Evolutionary conservation across 2,888 invertebrate genomes (phyloP).

Genomic region (Dexiosoma caninum): DNA sequence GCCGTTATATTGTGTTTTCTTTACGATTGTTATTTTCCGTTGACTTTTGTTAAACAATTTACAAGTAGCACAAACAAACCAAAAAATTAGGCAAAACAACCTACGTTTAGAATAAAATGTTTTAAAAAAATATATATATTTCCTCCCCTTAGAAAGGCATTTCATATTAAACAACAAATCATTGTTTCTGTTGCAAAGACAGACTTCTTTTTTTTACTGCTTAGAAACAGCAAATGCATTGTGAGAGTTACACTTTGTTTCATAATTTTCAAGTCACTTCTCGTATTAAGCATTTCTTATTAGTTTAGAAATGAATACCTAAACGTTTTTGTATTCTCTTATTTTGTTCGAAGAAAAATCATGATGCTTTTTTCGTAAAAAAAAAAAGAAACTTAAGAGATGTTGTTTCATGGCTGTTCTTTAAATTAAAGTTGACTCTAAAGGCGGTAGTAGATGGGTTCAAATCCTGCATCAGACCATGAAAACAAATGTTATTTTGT

Average conservation of each 20-base stretch:
- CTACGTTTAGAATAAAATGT: constrained; percentile 3
- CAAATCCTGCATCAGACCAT: too few relatives aligned
- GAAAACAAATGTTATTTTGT: too few relatives aligned
- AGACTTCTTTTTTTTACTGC: not conserved
- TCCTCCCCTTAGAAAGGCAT: constrained; percentile 40
- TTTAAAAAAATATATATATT: constrained; percentile 33
- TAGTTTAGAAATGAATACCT: too few relatives aligned
- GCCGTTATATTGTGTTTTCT: constrained; percentile 37
- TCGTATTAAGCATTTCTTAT: too few relatives aligned
- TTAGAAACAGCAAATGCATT: not conserved
- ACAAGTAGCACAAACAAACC: not conserved
- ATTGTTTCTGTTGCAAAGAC: constrained; percentile 11
- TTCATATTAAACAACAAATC: constrained; percentile 30
- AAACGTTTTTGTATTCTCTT: too few relatives aligned
- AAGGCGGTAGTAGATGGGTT: too few relatives aligned
- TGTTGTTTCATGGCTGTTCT: too few relatives aligned
- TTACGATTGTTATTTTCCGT: constrained; percentile 55
- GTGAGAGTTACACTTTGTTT: not conserved
- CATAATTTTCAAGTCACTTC: not conserved
- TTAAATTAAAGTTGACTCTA: too few relatives aligned
- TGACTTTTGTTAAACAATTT: constrained; percentile 57
- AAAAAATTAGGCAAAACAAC: not conserved
- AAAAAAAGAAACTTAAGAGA: too few relatives aligned
- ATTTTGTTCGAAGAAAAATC: too few relatives aligned
- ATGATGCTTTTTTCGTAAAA: too few relatives aligned